Percentiles rank a stretch among this genome's conserved stretches.
These are phyloP conservation scores for Coelogynopora nodosa DNA, from an alignment of 2,888 invertebrate species.

Conservation along the genomic window DNA sequence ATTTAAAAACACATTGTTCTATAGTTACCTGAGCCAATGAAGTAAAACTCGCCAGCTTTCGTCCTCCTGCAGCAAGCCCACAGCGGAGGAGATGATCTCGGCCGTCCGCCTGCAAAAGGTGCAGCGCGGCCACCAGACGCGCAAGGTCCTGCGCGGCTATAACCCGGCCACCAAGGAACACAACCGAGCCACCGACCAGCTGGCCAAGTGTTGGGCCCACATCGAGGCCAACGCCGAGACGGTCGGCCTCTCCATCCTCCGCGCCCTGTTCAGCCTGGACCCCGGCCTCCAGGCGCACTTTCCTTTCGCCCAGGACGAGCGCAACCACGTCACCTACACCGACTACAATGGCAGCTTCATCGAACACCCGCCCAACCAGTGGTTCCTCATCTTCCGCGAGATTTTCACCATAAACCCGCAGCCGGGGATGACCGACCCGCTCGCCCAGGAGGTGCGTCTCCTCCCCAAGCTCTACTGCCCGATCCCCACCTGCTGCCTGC, in stretches of 20 bases:
- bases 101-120: slow-evolving; percentile 57
- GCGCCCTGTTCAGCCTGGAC: slow-evolving; percentile 48
- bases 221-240: slow-evolving; percentile 56
- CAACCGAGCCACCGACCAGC: slow-evolving; percentile 53
- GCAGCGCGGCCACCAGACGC: slow-evolving; percentile 56
- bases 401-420: slow-evolving; percentile 34
- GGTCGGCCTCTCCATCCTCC: slow-evolving; percentile 56
- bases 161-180: slow-evolving; percentile 56
- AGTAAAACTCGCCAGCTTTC: no score
- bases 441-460: slow-evolving; percentile 52
- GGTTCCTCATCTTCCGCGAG: slow-evolving; percentile 60
- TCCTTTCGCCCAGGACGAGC: slow-evolving; percentile 59
- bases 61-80: slow-evolving; percentile 50
- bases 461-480: slow-evolving; percentile 45
- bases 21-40: no score
- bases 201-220: slow-evolving; percentile 56
- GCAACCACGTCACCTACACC: slow-evolving; percentile 60
- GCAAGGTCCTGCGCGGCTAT: slow-evolving; percentile 55
- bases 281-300: not conserved
- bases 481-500: slow-evolving; percentile 55
- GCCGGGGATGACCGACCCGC: slow-evolving; percentile 56
- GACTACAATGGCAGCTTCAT: slow-evolving; percentile 59
- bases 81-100: slow-evolving; percentile 56
- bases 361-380: slow-evolving; percentile 58
- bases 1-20: no score